Conservation (phyloP, 2,888 invertebrate genomes). For the Panorpa germanica region DNA sequence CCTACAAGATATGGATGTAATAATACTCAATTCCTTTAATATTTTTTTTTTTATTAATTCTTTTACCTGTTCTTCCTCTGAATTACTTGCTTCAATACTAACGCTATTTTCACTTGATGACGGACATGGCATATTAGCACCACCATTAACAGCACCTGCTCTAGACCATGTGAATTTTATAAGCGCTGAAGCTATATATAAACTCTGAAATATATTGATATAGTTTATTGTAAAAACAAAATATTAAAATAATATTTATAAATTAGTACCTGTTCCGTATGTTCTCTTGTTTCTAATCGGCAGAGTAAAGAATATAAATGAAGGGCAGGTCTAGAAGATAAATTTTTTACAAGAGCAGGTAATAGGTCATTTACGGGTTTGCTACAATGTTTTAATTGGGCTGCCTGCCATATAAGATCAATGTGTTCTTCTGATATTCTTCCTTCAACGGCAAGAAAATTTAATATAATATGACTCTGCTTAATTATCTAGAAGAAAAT, state of each 20-base stretch:
- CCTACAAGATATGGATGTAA: too few species aligned
- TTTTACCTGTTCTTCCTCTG: constrained; percentile 46
- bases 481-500: constrained; percentile 53
- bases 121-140: constrained; percentile 21
- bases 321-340: constrained; percentile 73
- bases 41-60: constrained; percentile 12
- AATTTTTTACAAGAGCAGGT: constrained; percentile 74
- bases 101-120: constrained; percentile 65
- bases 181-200: constrained; percentile 75
- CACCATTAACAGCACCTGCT: constrained; percentile 24
- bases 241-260: too few species aligned
- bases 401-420: constrained; percentile 87
- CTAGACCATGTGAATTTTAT: constrained; percentile 86
- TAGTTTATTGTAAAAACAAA: constrained; percentile 1
- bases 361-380: constrained; percentile 83
- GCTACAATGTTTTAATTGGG: constrained; percentile 86
- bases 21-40: constrained; percentile 9
- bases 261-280: constrained; percentile 61
- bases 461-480: constrained; percentile 83
- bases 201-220: constrained; percentile 35
- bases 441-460: constrained; percentile 83
- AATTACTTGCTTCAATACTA: constrained; percentile 63
- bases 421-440: constrained; percentile 79
- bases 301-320: constrained; percentile 78
- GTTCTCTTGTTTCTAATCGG: constrained; percentile 74